These are phyloP conservation scores for Atrina japonica DNA, from an alignment of 2,888 invertebrate species.

Conservation along the genomic window DNA sequence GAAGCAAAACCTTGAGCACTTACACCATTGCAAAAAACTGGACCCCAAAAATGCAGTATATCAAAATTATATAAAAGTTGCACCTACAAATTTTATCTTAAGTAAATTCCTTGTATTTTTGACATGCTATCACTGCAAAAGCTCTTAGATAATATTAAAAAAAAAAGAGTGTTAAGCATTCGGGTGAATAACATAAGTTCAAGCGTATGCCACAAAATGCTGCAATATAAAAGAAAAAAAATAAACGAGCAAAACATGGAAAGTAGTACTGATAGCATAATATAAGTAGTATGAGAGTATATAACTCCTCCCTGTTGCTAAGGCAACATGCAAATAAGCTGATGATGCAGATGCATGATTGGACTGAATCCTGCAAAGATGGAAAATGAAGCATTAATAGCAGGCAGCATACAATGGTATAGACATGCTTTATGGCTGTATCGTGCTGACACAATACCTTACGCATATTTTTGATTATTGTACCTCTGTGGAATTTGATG, in stretches of 20 bases:
- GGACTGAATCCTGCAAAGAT: constrained; percentile 40
- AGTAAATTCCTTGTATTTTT: too few species aligned
- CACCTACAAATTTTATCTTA: too few species aligned
- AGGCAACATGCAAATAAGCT: constrained; percentile 47
- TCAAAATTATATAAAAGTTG: too few species aligned
- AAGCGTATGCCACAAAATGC: constrained; percentile 5
- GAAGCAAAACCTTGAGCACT: neutral
- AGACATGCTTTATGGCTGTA: constrained; percentile 19
- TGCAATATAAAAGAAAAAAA: constrained; percentile 14
- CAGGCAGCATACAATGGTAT: constrained; percentile 38
- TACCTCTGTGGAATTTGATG: constrained; percentile 67
- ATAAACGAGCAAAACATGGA: neutral
- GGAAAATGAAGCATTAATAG: constrained; percentile 37
- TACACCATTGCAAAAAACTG: too few species aligned
- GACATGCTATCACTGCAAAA: too few species aligned
- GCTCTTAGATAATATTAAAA: too few species aligned
- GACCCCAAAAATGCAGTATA: too few species aligned
- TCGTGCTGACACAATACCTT: constrained; percentile 29
- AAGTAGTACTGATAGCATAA: constrained; percentile 4
- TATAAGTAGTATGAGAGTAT: constrained; percentile 11
- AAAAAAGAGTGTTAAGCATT: too few species aligned
- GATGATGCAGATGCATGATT: constrained; percentile 34
- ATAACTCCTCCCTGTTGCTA: constrained; percentile 38
- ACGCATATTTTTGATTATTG: constrained; percentile 36
- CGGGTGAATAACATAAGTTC: too few species aligned